phyloP scores from a whole-genome alignment of 2,888 invertebrate genomes.

The Chymomyza caudatula region DNA sequence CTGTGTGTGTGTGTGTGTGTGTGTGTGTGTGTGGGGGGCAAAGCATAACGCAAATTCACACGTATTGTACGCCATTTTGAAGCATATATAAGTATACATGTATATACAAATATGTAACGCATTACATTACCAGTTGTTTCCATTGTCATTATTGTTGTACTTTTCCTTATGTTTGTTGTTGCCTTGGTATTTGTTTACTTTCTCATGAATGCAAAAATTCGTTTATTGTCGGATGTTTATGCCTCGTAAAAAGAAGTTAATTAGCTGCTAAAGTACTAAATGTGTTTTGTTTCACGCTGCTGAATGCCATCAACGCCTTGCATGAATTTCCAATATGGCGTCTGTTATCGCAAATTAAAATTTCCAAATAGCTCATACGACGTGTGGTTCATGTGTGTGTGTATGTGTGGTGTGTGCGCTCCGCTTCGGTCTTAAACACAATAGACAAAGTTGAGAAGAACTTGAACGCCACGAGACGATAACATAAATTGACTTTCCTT shows the following conservation, averaged over 20 bases:
- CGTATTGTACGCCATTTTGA: neutral
- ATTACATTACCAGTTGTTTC: neutral
- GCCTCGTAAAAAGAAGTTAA: slow-evolving; percentile 46
- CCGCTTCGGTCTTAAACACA: slow-evolving; percentile 29
- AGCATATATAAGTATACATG: neutral
- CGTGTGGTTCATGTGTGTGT: neutral
- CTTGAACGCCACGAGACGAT: neutral
- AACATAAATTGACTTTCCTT: slow-evolving; percentile 33
- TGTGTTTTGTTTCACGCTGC: slow-evolving; percentile 26
- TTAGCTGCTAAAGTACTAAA: slow-evolving; percentile 38
- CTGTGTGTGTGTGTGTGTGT: neutral
- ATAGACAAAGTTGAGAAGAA: slow-evolving; percentile 44
- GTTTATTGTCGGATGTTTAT: slow-evolving; percentile 33
- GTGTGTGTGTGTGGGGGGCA: neutral
- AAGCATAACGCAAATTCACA: slow-evolving; percentile 42
- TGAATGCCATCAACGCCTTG: neutral
- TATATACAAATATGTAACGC: neutral
- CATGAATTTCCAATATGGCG: neutral
- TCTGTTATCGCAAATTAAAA: slow-evolving; percentile 19
- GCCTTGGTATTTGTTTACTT: neutral
- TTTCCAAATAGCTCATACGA: slow-evolving; percentile 25
- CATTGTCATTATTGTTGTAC: slow-evolving; percentile 6
- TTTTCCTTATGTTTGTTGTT: slow-evolving; percentile 47
- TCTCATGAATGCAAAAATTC: slow-evolving; percentile 24
- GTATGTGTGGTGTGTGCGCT: neutral